Evolutionary conservation across 2,888 invertebrate species (phyloP), one percentile per base, ranked within the genome.

Genomic region (Epirrhoe alternata): DNA sequence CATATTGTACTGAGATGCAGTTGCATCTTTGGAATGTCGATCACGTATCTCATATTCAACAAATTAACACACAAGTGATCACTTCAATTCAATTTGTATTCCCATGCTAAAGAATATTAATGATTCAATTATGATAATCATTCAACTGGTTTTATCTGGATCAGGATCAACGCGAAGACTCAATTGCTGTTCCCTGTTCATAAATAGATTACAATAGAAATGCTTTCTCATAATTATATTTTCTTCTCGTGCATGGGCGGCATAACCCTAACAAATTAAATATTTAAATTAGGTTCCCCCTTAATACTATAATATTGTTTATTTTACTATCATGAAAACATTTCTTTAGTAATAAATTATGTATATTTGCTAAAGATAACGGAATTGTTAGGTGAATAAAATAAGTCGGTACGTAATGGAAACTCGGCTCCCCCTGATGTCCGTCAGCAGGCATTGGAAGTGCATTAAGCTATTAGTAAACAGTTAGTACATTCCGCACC

Each of bases 401-500:
- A 57, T 56, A 56, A 33, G 30, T 30, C 30, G 8, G 52, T 65
- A 68, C 5, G 56, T 65, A 68, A 64, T 59, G 65, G 68, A 67
- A 70, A 70, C 65, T 45, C 62, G 63, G 61, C 56, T 80, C 80
- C 83, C 84, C 82, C 79, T 77, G 70, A 77, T 80, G 80, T 79
- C 79, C 72, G 77, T 76, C 83, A 71, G 77, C 81, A 79, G 78
- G 77, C 79, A 85, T 86, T 83, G 85, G 82, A 81, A 87, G 86
- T 88, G 85, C 87, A 89, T 89, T 89, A 87, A 86, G 85, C 85
- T 86, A 89, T 90, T 90, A 88, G 87, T 83, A 86, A 87, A 86
- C 83, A 86, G 81, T 86, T 86, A 85, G 83, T 82, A 73, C 76
- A 80, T 79, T 77, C 74, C 74, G 67, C 70, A 69, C 71, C 77